Conservation (phyloP, 2,888 invertebrate species). For the Lasioglossum malachurum region DNA sequence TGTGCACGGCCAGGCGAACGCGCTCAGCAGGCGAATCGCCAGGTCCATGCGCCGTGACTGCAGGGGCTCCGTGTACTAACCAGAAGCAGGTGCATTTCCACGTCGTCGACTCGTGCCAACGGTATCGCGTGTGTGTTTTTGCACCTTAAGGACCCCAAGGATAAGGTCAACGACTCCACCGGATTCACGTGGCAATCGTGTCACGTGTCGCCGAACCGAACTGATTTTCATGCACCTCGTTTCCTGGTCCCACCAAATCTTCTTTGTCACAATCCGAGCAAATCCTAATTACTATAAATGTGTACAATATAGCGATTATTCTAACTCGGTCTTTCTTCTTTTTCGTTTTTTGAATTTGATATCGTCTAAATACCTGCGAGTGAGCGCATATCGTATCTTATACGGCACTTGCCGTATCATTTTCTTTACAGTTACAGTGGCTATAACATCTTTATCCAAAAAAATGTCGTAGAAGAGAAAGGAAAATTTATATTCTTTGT, state of each 20-base stretch:
- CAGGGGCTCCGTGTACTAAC: conserved; percentile 35
- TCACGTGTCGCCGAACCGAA: conserved; percentile 36
- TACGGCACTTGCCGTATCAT: too few relatives aligned
- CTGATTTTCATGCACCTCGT: conserved; percentile 13
- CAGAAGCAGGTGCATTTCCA: conserved; percentile 73
- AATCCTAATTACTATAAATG: not conserved
- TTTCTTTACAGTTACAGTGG: too few relatives aligned
- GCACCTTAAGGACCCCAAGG: conserved; percentile 80
- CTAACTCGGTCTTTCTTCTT: accelerated
- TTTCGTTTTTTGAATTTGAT: not conserved
- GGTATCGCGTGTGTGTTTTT: conserved; percentile 84
- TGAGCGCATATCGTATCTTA: not conserved
- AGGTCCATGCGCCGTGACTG: conserved; percentile 59
- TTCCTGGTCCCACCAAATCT: not conserved
- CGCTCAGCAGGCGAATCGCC: conserved; percentile 50
- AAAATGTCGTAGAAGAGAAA: too few relatives aligned
- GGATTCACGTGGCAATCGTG: conserved; percentile 12
- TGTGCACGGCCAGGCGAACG: conserved; percentile 13
- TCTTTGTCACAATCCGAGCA: not conserved
- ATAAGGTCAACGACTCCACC: conserved; percentile 78
- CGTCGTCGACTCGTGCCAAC: conserved; percentile 78
- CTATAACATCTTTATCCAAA: too few relatives aligned
- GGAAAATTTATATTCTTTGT: too few relatives aligned
- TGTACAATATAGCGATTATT: not conserved
- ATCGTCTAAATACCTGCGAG: not conserved